These are phyloP conservation scores for Ditula angustiorana DNA, from an alignment of 2,888 invertebrate species.

Conservation along the genomic window DNA sequence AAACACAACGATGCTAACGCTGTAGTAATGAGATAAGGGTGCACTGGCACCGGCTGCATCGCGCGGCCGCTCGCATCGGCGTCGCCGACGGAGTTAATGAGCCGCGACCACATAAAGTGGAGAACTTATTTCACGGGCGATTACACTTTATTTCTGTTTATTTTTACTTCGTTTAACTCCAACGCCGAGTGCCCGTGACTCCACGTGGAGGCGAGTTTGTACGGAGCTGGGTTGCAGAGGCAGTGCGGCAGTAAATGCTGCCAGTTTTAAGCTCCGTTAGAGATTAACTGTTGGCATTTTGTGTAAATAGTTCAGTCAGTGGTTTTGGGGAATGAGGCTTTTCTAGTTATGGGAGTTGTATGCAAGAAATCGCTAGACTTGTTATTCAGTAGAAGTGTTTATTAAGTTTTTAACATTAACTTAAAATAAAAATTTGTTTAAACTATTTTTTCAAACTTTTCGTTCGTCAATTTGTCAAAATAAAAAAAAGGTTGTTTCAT, in stretches of 20 bases:
- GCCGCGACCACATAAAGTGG: constrained; percentile 10
- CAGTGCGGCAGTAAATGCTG: neutral
- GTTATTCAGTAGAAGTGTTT: too few species aligned
- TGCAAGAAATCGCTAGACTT: neutral
- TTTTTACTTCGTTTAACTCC: constrained; percentile 32
- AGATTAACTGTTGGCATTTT: constrained; percentile 14
- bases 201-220: neutral
- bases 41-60: neutral
- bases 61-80: neutral
- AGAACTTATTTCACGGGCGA: constrained; percentile 32
- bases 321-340: neutral
- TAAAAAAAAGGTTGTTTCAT: too few species aligned
- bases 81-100: neutral
- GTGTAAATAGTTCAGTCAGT: constrained; percentile 4
- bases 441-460: too few species aligned
- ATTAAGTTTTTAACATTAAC: too few species aligned
- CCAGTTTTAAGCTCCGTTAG: constrained; percentile 16
- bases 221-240: neutral
- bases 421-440: too few species aligned
- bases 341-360: neutral
- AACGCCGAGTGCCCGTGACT: neutral
- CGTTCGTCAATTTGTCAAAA: too few species aligned
- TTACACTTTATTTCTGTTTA: constrained; percentile 33
- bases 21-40: too few species aligned
- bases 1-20: too few species aligned